Evolutionary conservation across 2,113 vertebrate species (phyloP).

Genomic region (Cynocephalus volans): DNA sequence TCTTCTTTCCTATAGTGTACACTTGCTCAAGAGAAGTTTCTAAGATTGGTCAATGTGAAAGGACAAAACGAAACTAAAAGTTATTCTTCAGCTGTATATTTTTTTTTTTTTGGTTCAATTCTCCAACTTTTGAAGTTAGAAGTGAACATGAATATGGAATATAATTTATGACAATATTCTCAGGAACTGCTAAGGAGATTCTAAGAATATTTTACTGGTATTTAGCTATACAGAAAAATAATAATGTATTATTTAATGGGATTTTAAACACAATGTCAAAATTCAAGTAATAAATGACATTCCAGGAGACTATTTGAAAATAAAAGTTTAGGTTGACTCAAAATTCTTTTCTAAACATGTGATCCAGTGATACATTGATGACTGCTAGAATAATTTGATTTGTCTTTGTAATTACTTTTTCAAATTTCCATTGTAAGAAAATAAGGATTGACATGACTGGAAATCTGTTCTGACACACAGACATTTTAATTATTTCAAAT

Average conservation of each 20-base stretch:
- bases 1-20: conserved; percentile 2
- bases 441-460: background rate
- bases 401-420: background rate
- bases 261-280: background rate
- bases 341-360: conserved; percentile 12
- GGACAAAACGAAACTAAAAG: conserved; percentile 16
- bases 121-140: background rate
- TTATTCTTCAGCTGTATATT: background rate
- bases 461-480: background rate
- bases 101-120: background rate
- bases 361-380: background rate
- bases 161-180: conserved; percentile 32
- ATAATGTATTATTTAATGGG: background rate
- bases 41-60: background rate
- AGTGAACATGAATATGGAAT: conserved; percentile 12
- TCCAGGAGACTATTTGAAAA: conserved; percentile 52
- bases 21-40: conserved; percentile 26
- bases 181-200: background rate
- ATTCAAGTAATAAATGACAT: conserved; percentile 50
- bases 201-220: conserved; percentile 27
- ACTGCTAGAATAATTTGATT: background rate
- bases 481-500: conserved; percentile 49
- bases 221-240: conserved; percentile 22
- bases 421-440: background rate
- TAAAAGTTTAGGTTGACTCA: conserved; percentile 32